Conservation (phyloP, 2,797 vertebrate genomes). For the Spea hammondii region DNA sequence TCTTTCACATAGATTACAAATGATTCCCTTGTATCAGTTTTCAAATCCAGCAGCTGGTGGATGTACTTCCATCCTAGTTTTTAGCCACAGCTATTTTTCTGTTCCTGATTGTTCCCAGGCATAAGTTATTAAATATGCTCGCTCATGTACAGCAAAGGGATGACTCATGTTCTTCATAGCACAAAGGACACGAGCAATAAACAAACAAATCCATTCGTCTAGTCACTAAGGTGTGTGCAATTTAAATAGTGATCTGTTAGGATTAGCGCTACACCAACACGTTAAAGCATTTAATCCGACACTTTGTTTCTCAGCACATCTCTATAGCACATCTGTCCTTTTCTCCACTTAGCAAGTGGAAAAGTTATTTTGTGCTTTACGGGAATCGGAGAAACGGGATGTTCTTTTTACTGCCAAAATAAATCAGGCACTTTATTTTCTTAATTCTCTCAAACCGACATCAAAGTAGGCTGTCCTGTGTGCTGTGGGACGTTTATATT, state of each 20-base stretch:
- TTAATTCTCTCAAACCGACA: too few relatives aligned
- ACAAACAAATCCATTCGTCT: conserved; percentile 52
- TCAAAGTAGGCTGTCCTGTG: too few relatives aligned
- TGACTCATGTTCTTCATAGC: conserved; percentile 53
- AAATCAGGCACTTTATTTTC: too few relatives aligned
- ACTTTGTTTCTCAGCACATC: background rate
- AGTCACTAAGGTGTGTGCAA: conserved; percentile 49
- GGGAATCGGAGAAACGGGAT: background rate
- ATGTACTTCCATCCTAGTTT: background rate
- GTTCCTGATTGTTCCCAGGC: conserved; percentile 46
- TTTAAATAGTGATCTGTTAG: conserved; percentile 51
- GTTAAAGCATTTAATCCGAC: background rate
- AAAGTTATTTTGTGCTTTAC: background rate
- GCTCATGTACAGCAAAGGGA: background rate
- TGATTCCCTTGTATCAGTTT: conserved; percentile 7
- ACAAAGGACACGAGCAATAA: conserved; percentile 55
- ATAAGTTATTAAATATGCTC: conserved; percentile 16
- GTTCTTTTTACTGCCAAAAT: too few relatives aligned
- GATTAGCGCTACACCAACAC: conserved; percentile 27
- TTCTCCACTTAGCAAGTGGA: conserved; percentile 9
- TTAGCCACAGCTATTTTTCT: background rate
- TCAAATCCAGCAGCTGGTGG: conserved; percentile 43
- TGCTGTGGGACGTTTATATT: too few relatives aligned
- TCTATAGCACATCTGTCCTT: background rate
- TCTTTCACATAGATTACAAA: conserved; percentile 44